Percentiles rank a stretch among this genome's conserved stretches.
Conservation (phyloP, 2,888 invertebrate genomes). For the Megamerina dolium region DNA sequence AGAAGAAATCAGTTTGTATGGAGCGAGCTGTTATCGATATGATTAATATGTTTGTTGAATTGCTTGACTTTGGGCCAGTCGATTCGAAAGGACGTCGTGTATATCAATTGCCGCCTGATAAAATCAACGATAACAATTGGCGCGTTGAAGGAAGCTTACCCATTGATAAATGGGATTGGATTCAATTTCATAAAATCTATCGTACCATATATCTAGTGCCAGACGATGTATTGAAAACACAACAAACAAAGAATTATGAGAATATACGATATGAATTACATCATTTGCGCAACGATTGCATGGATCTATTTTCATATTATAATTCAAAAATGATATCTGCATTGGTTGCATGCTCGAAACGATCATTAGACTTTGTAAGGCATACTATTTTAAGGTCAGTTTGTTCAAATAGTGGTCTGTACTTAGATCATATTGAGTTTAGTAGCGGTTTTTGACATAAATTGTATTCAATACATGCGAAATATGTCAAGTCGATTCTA, state of each 20-base stretch:
- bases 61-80: slow-evolving; percentile 37
- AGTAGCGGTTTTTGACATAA: not conserved
- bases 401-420: not conserved
- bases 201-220: slow-evolving; percentile 39
- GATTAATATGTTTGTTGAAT: slow-evolving; percentile 67
- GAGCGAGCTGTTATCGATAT: slow-evolving; percentile 73
- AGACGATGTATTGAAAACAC: slow-evolving; percentile 29
- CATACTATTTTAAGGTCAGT: slow-evolving; percentile 50
- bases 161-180: slow-evolving; percentile 47
- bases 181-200: slow-evolving; percentile 44
- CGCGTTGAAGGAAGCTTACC: slow-evolving; percentile 43
- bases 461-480: no score
- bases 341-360: slow-evolving; percentile 67
- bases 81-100: slow-evolving; percentile 56
- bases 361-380: slow-evolving; percentile 66
- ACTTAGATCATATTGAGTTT: not conserved
- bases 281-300: slow-evolving; percentile 64
- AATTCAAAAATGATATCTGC: slow-evolving; percentile 69
- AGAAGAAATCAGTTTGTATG: slow-evolving; percentile 59
- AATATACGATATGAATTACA: slow-evolving; percentile 56
- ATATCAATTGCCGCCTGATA: slow-evolving; percentile 59
- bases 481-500: no score
- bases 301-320: slow-evolving; percentile 75
- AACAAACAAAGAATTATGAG: slow-evolving; percentile 58
- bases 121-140: slow-evolving; percentile 46